These are phyloP conservation scores for Caenorhabditis sp. DNA, from an alignment of 2,888 invertebrate genomes.

Conservation along the genomic window DNA sequence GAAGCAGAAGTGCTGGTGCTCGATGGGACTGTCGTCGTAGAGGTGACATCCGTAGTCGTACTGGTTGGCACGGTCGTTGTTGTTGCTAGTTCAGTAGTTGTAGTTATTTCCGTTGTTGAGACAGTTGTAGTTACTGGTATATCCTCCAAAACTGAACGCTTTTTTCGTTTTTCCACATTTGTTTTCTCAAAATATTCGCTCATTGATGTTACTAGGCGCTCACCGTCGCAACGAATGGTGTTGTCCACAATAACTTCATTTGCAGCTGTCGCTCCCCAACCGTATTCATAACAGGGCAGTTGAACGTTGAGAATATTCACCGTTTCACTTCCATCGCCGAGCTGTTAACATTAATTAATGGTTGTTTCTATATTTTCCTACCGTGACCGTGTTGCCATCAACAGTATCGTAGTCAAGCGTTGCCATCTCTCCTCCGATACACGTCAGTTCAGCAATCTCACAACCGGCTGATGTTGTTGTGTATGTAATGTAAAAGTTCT, in stretches of 20 bases:
- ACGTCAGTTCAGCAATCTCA: neutral
- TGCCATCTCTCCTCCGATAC: neutral
- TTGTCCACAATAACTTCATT: constrained; percentile 2
- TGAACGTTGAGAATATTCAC: neutral
- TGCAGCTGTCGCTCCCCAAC: neutral
- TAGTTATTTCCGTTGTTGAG: neutral
- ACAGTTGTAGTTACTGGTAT: neutral
- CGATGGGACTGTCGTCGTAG: neutral
- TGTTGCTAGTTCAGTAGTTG: neutral
- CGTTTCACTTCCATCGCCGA: neutral
- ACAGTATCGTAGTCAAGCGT: neutral
- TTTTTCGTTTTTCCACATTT: neutral
- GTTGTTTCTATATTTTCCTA: neutral
- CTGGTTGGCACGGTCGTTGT: neutral
- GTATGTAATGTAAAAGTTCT: constrained; percentile 7
- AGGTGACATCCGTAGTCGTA: neutral
- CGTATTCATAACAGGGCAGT: neutral
- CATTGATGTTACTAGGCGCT: neutral
- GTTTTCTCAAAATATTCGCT: too few species aligned
- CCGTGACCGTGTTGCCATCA: neutral
- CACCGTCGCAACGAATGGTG: constrained; percentile 1
- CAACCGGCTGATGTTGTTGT: neutral
- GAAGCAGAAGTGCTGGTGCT: neutral
- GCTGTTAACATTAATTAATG: neutral
- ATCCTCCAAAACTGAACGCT: constrained; percentile 3